Evolutionary conservation across 2,888 invertebrate genomes (phyloP), one percentile per base, ranked within the genome.

Genomic region (Entomobrya proxima): DNA sequence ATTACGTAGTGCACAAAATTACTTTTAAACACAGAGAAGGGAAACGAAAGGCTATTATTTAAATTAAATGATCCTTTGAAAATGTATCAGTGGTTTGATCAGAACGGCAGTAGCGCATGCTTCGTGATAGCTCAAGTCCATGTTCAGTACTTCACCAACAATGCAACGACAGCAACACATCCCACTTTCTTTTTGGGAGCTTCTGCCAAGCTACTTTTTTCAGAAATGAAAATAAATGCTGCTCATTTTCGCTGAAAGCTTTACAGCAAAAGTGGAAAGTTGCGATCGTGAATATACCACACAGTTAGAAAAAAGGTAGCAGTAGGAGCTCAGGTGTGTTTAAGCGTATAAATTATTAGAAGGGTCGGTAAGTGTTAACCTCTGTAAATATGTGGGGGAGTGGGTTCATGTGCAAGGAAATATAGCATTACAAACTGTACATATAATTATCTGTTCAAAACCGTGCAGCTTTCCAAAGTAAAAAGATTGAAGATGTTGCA

Each of bases 291-390:
- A 50, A 64, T 32, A 76, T 77, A 44, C 86, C 86, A 81, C 86
- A 86, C 86, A 86, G 37, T 32, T 64, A 40, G 85, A 79, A 72
- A 78, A 81, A 58, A 40, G 74, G 81, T 81, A 86, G 80, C 80
- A 75, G 21, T 58, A 75, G 52, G 75, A 86, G 81, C 86, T 76
- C 80, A 86, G 81, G 80, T 86, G 86, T 78, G 47, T 80, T 30
- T 32, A 64, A 69, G 32, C 18, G n/a, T 58, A 81, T 58, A 81
- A 81, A 81, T 81, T 81, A 81, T 74, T 50, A 50, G 21, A 67
- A 52, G 55, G 67, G 52, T 52, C 74, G 74, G 35, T 47, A 2
- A 52, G 21, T 24, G 74, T 52, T 74, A 74, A 74, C 52, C 74
- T 74, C 32, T 52, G 52, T 52, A 74, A 52, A 74, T 74, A 74